phyloP scores from a whole-genome alignment of 1,140 invertebrate genomes.

The Helicoverpa zea region DNA sequence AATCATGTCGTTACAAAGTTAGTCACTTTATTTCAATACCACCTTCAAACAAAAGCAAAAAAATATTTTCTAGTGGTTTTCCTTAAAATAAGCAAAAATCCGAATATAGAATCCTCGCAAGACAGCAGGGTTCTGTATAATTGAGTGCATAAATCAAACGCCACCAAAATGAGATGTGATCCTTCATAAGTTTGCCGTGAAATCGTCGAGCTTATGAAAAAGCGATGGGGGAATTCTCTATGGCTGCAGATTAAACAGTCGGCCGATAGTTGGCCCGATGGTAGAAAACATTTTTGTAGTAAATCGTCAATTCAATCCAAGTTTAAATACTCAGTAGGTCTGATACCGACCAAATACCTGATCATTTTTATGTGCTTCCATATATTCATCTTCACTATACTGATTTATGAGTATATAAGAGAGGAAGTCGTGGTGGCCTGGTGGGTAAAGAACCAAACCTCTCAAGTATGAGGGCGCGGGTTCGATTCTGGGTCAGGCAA shows the following conservation, averaged over 20 bases:
- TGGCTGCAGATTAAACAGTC: neutral
- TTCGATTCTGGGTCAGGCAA: too few species aligned
- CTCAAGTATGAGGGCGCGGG: too few species aligned
- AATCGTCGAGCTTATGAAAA: constrained; percentile 54
- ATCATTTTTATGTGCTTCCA: too few species aligned
- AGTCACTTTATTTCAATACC: constrained; percentile 24
- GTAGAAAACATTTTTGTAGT: too few species aligned
- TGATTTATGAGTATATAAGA: too few species aligned
- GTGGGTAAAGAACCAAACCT: too few species aligned
- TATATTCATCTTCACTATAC: too few species aligned
- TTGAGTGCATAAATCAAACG: constrained; percentile 78
- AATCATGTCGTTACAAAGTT: neutral
- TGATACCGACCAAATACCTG: too few species aligned
- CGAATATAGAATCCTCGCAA: neutral
- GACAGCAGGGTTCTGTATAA: constrained; percentile 69
- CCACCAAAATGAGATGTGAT: constrained; percentile 75
- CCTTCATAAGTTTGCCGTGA: constrained; percentile 56
- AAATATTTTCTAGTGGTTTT: constrained; percentile 36
- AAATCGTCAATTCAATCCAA: too few species aligned
- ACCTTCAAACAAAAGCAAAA: constrained; percentile 8
- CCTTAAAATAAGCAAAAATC: constrained; percentile 47
- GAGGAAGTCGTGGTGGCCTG: too few species aligned
- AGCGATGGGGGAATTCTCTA: constrained; percentile 31
- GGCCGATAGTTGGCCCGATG: too few species aligned
- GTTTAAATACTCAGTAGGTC: too few species aligned